Evolutionary conservation across 2,888 invertebrate genomes (phyloP).

Genomic region (Epicampocera succincta): DNA sequence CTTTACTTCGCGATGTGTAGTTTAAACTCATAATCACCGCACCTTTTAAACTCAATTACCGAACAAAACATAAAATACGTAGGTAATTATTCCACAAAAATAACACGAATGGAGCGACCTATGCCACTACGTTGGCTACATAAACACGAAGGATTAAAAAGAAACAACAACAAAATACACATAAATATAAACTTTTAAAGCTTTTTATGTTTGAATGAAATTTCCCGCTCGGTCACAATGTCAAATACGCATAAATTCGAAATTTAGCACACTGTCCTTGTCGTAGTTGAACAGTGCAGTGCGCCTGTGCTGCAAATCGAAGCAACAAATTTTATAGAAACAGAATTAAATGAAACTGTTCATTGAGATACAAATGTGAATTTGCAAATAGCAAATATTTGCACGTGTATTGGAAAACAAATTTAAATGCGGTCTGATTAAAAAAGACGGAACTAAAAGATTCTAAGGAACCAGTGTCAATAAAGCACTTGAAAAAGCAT

Average conservation of each 20-base stretch:
- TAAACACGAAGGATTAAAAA: conserved; percentile 9
- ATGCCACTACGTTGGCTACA: conserved; percentile 34
- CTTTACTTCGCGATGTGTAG: neutral
- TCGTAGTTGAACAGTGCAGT: conserved; percentile 4
- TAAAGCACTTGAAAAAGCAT: neutral
- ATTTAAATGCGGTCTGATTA: conserved; percentile 25
- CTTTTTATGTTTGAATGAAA: conserved; percentile 58
- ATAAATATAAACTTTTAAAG: conserved; percentile 16
- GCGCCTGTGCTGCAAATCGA: conserved; percentile 62
- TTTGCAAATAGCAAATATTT: conserved; percentile 19
- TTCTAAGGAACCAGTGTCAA: conserved; percentile 27
- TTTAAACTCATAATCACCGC: conserved; percentile 25
- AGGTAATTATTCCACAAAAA: neutral
- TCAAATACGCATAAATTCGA: conserved; percentile 20
- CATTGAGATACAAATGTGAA: conserved; percentile 32
- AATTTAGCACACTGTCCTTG: conserved; percentile 6
- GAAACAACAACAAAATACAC: conserved; percentile 12
- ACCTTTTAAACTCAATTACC: conserved; percentile 21
- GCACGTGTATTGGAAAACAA: conserved; percentile 45
- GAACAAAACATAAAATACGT: conserved; percentile 2
- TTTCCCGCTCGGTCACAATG: conserved; percentile 52
- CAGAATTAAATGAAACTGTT: conserved; percentile 15
- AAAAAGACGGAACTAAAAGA: conserved; percentile 28
- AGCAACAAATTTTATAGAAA: conserved; percentile 4
- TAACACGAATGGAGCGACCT: conserved; percentile 50